Percentiles rank a stretch among this genome's conserved stretches.
Evolutionary conservation across 2,797 vertebrate species (phyloP).

Genomic region (Hybognathus amarus): DNA sequence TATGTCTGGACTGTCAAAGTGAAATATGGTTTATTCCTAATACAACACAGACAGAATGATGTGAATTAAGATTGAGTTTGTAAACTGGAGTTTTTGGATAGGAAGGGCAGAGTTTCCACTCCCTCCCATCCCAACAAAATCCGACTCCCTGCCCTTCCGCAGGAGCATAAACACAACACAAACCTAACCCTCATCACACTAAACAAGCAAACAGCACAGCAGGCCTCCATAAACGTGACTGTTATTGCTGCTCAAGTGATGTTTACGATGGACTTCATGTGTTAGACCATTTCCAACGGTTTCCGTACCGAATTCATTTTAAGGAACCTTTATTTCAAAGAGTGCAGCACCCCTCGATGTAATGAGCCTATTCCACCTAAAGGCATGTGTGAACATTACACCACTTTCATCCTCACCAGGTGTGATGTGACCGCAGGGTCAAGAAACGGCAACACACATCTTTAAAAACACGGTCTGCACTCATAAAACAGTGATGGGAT

Average conservation of each 20-base stretch:
- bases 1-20: background rate
- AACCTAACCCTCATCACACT: slow-evolving; percentile 55
- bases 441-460: slow-evolving; percentile 34
- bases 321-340: background rate
- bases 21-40: background rate
- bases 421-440: slow-evolving; percentile 25
- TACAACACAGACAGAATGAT: background rate
- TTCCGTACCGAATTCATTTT: no score
- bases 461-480: slow-evolving; percentile 27
- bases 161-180: slow-evolving; percentile 69
- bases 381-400: slow-evolving; percentile 41
- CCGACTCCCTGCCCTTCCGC: slow-evolving; percentile 76
- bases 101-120: slow-evolving; percentile 73
- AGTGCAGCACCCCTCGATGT: background rate
- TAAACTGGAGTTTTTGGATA: slow-evolving; percentile 54
- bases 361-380: slow-evolving; percentile 3
- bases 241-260: background rate
- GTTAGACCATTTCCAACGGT: no score
- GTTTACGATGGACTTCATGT: background rate
- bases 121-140: slow-evolving; percentile 74
- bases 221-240: background rate
- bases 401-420: slow-evolving; percentile 28
- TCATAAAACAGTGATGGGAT: slow-evolving; percentile 64
- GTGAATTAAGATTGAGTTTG: slow-evolving; percentile 6
- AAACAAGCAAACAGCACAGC: slow-evolving; percentile 70